Evolutionary conservation across 2,797 vertebrate genomes (phyloP), one percentile per base, ranked within the genome.

Genomic region (Clangula hyemalis): DNA sequence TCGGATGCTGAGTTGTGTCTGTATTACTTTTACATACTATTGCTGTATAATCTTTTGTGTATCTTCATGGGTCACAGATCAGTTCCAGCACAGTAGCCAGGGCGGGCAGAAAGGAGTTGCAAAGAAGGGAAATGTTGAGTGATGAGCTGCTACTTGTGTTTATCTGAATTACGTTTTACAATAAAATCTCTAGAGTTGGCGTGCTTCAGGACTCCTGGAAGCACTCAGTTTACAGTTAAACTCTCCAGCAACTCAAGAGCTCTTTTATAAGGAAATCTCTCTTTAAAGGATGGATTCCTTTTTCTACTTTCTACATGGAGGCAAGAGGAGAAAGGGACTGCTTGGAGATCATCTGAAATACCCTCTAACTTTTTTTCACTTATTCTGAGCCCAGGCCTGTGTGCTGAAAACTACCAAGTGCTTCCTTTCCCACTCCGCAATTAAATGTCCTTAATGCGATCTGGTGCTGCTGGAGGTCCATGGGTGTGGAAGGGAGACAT

Each of bases 121-220:
- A 72, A 83, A 53, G 43, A 45, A 68, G 45, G 43, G 28, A 74
- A 30, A 43, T 62, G 30, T 57, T 92, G 72, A 72, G 54, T 66
- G 60, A 70, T 0, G 0, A 79, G 43, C 4, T 81, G 69, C 27
- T 68, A 17, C 12, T 51, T 16, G 4, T 36, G 18, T 66, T 83
- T 49, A 58, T 66, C 69, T 82, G n/a, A 49, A 61, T 83, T 87
- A 69, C 8, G 19, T 74, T 95, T 81, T 66, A 66, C 12, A 58
- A 25, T 36, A 70, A 60, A 86, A 72, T 90, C 64, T 73, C 53
- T 53, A 53, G 38, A 56, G 71, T 13, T 47, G 3, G 0, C 14
- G 5, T 62, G 25, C 19, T 18, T 80, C 41, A n/a, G 65, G 41
- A 75, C 8, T 88, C 14, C 69, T 85, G 49, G 49, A 62, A 68